Evolutionary conservation across 2,888 invertebrate genomes (phyloP), one percentile per base, ranked within the genome.

Genomic region (Thyatira batis): DNA sequence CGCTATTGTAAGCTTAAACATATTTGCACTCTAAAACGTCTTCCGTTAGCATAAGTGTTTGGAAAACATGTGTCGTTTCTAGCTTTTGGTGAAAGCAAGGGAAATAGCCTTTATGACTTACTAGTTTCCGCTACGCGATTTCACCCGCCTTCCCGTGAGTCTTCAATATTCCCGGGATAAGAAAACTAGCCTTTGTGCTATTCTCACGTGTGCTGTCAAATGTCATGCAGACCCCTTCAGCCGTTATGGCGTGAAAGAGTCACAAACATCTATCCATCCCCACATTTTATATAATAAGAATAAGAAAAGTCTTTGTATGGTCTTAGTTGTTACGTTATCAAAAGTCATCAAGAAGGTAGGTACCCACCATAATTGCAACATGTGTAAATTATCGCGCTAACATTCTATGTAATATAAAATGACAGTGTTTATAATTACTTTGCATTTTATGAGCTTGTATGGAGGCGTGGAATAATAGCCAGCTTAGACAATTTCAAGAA

Each of bases 1-100:
- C 10, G 60, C 61, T 48, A 59, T 54, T 50, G 48, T 61, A 52
- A 45, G 50, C 55, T 21, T 23, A 48, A 33, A 53, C 60, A 67
- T 68, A 65, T 68, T 68, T 65, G 65, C 64, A 63, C 58, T 59
- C 45, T 50, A 60, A 55, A 54, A 54, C 49, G 49, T 49, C 61
- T 61, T 63, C 63, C 63, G 58, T 54, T 30, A 50, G 54, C 30
- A 33, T 56, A 57, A 67, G 67, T 74, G 71, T 60, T 73, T 53
- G 55, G 57, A 69, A 65, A 78, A 69, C 79, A 75, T 74, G 74
- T 78, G 66, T 61, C 76, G 73, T 78, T 78, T 68, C 70, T 68
- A 78, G 75, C 82, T 83, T 83, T 84, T 78, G 61, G 76, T 63
- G 60, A 68, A 66, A 60, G 76, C 78, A 82, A 80, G 74, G 67